Conservation (phyloP, 1,140 invertebrate genomes). For the Trigoniulus corallinus region DNA sequence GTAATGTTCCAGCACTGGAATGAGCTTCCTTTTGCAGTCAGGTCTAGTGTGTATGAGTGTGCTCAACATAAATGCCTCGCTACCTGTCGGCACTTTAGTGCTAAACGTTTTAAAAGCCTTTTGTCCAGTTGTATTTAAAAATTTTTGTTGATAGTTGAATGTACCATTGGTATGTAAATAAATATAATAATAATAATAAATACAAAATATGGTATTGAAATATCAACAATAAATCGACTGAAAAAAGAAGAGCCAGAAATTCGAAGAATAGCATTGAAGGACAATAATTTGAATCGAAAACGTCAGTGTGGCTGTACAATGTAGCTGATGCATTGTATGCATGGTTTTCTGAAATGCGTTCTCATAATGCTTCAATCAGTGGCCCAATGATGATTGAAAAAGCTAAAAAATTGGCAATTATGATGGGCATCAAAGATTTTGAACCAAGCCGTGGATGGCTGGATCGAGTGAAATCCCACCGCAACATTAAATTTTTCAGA, state of each 20-base stretch:
- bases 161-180: too few species aligned
- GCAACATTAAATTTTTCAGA: slow-evolving; percentile 12
- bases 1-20: too few species aligned
- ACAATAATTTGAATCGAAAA: neutral
- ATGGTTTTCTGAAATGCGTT: neutral
- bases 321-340: neutral
- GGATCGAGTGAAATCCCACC: slow-evolving; percentile 12
- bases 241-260: neutral
- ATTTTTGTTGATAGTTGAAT: too few species aligned
- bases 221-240: neutral
- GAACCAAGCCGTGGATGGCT: slow-evolving; percentile 17
- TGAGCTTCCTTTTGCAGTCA: too few species aligned
- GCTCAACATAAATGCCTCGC: too few species aligned
- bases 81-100: too few species aligned
- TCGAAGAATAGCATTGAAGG: neutral
- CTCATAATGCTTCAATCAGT: slow-evolving; percentile 1
- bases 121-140: too few species aligned
- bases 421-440: slow-evolving; percentile 15
- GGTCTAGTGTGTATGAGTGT: too few species aligned
- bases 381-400: slow-evolving; percentile 16
- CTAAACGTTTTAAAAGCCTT: too few species aligned
- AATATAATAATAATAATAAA: too few species aligned
- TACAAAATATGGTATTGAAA: too few species aligned
- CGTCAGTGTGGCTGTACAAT: neutral
- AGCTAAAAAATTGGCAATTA: slow-evolving; percentile 15